Conservation (phyloP, 2,797 vertebrate genomes). For the Lepidocolaptes lacrymiger region DNA sequence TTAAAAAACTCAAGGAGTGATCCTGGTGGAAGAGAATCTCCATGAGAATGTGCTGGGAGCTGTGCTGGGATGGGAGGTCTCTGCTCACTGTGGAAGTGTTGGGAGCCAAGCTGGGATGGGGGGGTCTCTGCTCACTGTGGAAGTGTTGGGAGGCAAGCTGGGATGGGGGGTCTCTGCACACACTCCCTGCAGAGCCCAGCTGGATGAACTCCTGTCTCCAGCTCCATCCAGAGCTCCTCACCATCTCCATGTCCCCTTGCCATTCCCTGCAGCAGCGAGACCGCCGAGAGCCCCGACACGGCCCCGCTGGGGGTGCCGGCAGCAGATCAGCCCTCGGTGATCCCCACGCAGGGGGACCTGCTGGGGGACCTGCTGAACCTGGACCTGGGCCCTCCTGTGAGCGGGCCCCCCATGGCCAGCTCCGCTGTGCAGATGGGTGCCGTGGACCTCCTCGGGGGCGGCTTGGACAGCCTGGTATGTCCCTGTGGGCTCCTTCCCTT, state of each 20-base stretch:
- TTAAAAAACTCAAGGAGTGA: not conserved
- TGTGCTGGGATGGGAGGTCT: too few species aligned
- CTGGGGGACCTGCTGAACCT: slow-evolving; percentile 94
- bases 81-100: not conserved
- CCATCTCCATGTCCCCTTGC: not conserved
- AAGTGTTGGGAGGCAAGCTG: too few species aligned
- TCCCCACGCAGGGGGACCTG: slow-evolving; percentile 92
- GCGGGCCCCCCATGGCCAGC: slow-evolving; percentile 79
- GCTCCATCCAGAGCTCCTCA: not conserved
- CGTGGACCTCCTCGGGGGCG: slow-evolving; percentile 93
- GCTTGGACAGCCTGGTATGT: slow-evolving; percentile 92
- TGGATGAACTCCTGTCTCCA: fast-evolving
- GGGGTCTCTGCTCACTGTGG: too few species aligned
- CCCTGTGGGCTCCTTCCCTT: fast-evolving
- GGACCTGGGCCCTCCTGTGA: slow-evolving; percentile 88
- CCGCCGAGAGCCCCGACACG: slow-evolving; percentile 87
- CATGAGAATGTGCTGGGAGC: fast-evolving
- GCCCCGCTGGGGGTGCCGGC: slow-evolving; percentile 73
- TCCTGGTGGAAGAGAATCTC: not conserved
- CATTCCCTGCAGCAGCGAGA: slow-evolving; percentile 81
- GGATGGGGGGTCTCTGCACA: not conserved
- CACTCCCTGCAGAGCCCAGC: fast-evolving
- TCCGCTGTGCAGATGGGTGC: slow-evolving; percentile 88
- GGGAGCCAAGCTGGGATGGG: not conserved
- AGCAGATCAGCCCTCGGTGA: slow-evolving; percentile 86